phyloP scores from a whole-genome alignment of 2,888 invertebrate genomes.

The Acrobasis suavella region DNA sequence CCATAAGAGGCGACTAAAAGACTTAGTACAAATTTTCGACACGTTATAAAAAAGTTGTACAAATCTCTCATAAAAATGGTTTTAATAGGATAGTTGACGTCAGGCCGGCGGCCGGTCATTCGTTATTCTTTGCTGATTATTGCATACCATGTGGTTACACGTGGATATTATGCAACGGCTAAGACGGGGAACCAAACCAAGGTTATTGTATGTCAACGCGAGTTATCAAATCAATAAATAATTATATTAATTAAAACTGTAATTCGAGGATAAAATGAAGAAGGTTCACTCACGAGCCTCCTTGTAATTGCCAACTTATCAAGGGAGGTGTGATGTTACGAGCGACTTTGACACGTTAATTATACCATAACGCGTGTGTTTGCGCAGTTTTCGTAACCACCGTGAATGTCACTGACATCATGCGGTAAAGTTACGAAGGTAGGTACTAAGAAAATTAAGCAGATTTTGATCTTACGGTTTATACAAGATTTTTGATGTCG shows the following conservation, averaged over 20 bases:
- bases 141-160: too few relatives aligned
- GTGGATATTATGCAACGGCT: too few relatives aligned
- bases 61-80: too few relatives aligned
- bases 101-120: too few relatives aligned
- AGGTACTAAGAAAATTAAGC: not conserved
- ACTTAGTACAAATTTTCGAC: too few relatives aligned
- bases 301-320: not conserved
- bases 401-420: not conserved
- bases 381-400: not conserved
- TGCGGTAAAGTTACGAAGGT: not conserved
- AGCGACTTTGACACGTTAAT: constrained; percentile 4
- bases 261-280: not conserved
- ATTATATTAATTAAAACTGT: not conserved
- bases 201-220: too few relatives aligned
- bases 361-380: not conserved
- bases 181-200: too few relatives aligned
- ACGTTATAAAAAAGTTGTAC: too few relatives aligned
- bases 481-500: not conserved
- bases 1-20: too few relatives aligned
- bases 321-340: not conserved
- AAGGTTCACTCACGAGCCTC: not conserved
- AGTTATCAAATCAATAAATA: too few relatives aligned
- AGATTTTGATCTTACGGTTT: not conserved
- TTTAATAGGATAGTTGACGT: too few relatives aligned
- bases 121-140: too few relatives aligned